Evolutionary conservation across 2,888 invertebrate genomes (phyloP).

Genomic region (Anarsia innoxiella): DNA sequence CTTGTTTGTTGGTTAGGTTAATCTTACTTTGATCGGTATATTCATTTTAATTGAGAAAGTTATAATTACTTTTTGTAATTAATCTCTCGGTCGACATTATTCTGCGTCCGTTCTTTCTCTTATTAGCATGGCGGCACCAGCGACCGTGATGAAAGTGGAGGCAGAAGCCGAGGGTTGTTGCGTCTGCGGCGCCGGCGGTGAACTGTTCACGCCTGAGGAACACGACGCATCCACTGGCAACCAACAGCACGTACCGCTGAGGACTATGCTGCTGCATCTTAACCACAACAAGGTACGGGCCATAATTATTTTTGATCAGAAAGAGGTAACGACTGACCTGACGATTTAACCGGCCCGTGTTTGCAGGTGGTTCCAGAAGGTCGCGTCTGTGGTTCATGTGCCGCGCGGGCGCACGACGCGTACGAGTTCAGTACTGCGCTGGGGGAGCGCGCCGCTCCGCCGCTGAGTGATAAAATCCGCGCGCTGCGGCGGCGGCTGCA

Average conservation of each 20-base stretch:
- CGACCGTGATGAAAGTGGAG: conserved; percentile 47
- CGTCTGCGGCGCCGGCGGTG: conserved; percentile 46
- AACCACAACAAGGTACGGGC: conserved; percentile 55
- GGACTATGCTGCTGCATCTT: conserved; percentile 57
- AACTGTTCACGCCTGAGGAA: conserved; percentile 53
- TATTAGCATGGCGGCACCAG: conserved; percentile 16
- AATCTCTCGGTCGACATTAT: too few relatives aligned
- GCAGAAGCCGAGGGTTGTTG: conserved; percentile 43
- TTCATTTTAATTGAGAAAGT: too few relatives aligned
- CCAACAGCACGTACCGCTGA: conserved; percentile 42
- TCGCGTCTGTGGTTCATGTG: conserved; percentile 45
- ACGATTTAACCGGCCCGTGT: too few relatives aligned
- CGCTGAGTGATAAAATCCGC: conserved; percentile 60
- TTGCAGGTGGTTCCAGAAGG: conserved; percentile 53
- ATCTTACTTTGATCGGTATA: too few relatives aligned
- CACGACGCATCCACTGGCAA: conserved; percentile 46
- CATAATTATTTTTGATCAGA: too few relatives aligned
- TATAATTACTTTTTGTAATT: too few relatives aligned
- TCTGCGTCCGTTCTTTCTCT: not conserved
- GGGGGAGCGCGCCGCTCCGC: conserved; percentile 35
- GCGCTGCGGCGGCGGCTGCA: conserved; percentile 50
- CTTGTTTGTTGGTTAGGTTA: too few relatives aligned
- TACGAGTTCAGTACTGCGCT: conserved; percentile 50
- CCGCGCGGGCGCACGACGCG: conserved; percentile 46
- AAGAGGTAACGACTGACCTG: not conserved